phyloP scores from a whole-genome alignment of 1,140 invertebrate genomes.

The Sycophaga agraensis region DNA sequence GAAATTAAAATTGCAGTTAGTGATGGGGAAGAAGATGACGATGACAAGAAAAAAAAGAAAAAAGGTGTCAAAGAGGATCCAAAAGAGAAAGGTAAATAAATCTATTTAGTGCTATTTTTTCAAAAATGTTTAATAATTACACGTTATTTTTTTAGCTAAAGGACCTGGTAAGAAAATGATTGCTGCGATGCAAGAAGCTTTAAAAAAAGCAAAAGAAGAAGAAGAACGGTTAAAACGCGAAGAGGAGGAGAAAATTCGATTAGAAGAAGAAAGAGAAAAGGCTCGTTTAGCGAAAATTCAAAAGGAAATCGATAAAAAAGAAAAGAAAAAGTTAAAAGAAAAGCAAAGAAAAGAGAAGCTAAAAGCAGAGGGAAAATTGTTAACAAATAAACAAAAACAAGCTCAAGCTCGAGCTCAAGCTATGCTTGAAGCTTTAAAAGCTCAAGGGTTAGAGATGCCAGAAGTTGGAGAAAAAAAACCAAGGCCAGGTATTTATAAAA shows the following conservation, averaged over 20 bases:
- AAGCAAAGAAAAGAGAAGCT: slow-evolving; percentile 90
- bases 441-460: slow-evolving; percentile 71
- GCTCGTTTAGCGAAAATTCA: slow-evolving; percentile 73
- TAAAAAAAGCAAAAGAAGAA: slow-evolving; percentile 63
- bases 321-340: slow-evolving; percentile 91
- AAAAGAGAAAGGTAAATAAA: slow-evolving; percentile 54
- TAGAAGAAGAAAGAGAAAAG: slow-evolving; percentile 74
- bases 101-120: slow-evolving; percentile 12
- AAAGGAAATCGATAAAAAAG: slow-evolving; percentile 84
- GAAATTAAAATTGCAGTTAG: slow-evolving; percentile 59
- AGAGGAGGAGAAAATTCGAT: slow-evolving; percentile 77
- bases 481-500: slow-evolving; percentile 57
- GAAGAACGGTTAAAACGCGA: slow-evolving; percentile 77
- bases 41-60: slow-evolving; percentile 61
- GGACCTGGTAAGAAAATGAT: slow-evolving; percentile 78
- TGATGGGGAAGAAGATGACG: slow-evolving; percentile 64
- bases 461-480: slow-evolving; percentile 74
- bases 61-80: slow-evolving; percentile 54
- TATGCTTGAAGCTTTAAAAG: slow-evolving; percentile 83
- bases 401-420: slow-evolving; percentile 84
- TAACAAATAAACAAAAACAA: slow-evolving; percentile 90
- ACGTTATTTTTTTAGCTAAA: slow-evolving; percentile 47
- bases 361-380: slow-evolving; percentile 91
- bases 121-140: no score
- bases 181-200: slow-evolving; percentile 85